Evolutionary conservation across 2,113 vertebrate genomes (phyloP), one percentile per base, ranked within the genome.

Genomic region (Equus quagga): DNA sequence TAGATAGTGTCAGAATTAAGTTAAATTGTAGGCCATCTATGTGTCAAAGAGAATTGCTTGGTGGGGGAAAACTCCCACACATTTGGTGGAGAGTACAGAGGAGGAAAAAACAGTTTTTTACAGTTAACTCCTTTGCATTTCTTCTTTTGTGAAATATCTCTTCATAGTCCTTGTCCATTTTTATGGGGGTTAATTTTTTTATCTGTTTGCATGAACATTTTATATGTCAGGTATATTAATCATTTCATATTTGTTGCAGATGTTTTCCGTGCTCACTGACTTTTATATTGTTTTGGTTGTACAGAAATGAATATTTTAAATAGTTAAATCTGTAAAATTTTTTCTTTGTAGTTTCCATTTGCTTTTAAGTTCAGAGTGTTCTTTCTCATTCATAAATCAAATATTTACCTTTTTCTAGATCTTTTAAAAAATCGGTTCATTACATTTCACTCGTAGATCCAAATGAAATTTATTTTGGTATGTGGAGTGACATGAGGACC

Each of bases 351-450:
- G 17, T 79, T 95, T 83, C 65, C 21, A 60, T 89, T 89, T 97
- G 46, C 72, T 96, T 84, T 93, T 84, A 80, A 54, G 90, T 54
- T 85, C 65, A 49, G 18, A 89, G 56, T 21, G 4, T 65, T 64
- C 36, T 82, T 95, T 81, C 60, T 92, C 54, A 56, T 21, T 85
- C 78, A 62, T 78, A 82, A 95, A 51, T 85, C 78, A 86, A 88
- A 78, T 93, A 51, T 70, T 44, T 79, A 36, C 28, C 69, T 82
- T 73, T 58, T 72, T 12, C 65, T 82, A 90, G 46, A 41, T 85
- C 4, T 64, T 65, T 83, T 84, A 19, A 33, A 41, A 41, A 41
- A 13, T 79, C 58, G 58, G 28, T 85, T 92, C 54, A 51, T 80
- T 28, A 60, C 26, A 44, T 19, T 75, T 69, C 44, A 73, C 21